Base-by-base conservation (phyloP, 2,113 vertebrate species). In the Numenius arquata region DNA sequence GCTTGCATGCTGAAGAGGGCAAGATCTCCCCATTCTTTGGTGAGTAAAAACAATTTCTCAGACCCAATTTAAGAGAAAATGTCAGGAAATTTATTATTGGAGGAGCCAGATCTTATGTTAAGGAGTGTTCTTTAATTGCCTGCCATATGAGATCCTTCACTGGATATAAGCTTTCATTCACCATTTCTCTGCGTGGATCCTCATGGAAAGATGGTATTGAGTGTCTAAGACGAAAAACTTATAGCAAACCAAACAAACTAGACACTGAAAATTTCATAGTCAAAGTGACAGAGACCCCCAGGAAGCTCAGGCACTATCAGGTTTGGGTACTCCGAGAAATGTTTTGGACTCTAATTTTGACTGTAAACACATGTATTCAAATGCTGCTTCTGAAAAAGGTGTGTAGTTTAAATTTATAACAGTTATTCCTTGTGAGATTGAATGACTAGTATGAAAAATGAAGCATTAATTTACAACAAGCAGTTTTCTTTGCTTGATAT, bases 181-280 rank as follows among this genome's bases (percentile, higher is more conserved):
- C 12, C 0, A 0, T 27, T 76, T 79, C 71, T 61, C 30, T 34
- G 43, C 12, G n/a, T 55, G 27, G 15, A 30, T 73, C 12, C 15
- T 92, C 30, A 50, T 1, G 1, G 25, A 56, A 85, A 81, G 26
- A 26, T 17, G 27, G 4, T 18, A 53, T 7, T 41, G 23, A 30
- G 8, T 34, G 22, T 36, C 18, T 52, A 45, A 89, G 15, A 38
- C 32, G 25, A 72, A 43, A 27, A 90, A 71, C 2, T 26, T 63
- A 14, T 5, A 82, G 8, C 4, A 43, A 11, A 43, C 2, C 45
- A 34, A 53, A 59, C n/a, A 45, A 65, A n/a, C 21, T 19, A 52
- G 36, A 34, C 27, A 45, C 14, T 59, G 34, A 38, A 58, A 63
- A 70, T 68, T n/a, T 74, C 11, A 29, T 15, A 85, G 25, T 11